Conservation (phyloP, 2,888 invertebrate species). For the Meteorus colon region DNA sequence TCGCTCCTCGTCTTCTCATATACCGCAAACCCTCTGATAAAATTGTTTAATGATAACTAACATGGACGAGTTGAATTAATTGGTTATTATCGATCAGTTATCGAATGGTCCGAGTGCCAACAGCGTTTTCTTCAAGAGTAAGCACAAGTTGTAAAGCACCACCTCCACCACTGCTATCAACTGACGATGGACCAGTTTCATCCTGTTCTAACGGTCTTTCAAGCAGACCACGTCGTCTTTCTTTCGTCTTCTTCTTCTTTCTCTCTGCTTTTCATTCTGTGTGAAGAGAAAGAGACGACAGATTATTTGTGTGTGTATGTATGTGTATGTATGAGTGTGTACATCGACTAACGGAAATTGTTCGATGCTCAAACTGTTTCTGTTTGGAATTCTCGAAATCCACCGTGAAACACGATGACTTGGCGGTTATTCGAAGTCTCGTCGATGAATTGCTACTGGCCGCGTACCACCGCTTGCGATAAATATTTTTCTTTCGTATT, state of each 20-base stretch:
- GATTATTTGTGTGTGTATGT: not conserved
- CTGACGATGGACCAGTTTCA: slow-evolving; percentile 28
- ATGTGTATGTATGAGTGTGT: not conserved
- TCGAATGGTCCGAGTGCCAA: slow-evolving; percentile 1
- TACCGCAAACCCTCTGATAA: not conserved
- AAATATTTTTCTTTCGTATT: slow-evolving; percentile 16
- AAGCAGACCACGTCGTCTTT: slow-evolving; percentile 13
- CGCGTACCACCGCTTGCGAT: not conserved
- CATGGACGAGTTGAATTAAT: slow-evolving; percentile 8
- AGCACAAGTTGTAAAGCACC: not conserved
- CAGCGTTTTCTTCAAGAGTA: not conserved
- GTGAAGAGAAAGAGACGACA: not conserved
- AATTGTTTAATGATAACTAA: slow-evolving; percentile 16
- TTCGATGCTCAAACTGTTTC: slow-evolving; percentile 23
- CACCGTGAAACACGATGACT: slow-evolving; percentile 30
- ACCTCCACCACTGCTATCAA: not conserved
- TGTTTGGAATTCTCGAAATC: slow-evolving; percentile 30
- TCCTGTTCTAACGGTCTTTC: slow-evolving; percentile 30
- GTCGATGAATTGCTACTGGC: not conserved
- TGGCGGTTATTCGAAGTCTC: not conserved
- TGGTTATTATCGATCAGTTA: slow-evolving; percentile 17
- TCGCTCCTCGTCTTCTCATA: not conserved
- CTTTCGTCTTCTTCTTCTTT: not conserved
- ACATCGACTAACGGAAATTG: slow-evolving; percentile 16
- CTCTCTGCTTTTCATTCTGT: not conserved